Evolutionary conservation across 2,113 vertebrate genomes (phyloP).

Genomic region (Rhinogobius similis): DNA sequence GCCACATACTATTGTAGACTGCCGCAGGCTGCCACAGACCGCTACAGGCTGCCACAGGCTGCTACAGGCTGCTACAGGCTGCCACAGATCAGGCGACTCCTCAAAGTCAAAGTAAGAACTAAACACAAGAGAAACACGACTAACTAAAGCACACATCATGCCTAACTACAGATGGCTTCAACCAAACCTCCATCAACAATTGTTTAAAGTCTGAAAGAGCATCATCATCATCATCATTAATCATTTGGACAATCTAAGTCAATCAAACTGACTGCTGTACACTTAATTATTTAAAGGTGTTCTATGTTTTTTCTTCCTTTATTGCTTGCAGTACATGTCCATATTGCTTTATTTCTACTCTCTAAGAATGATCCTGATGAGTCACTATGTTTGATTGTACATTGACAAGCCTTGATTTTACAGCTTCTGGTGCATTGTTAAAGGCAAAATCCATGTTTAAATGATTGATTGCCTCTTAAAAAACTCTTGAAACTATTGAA

Average conservation of each 20-base stretch:
- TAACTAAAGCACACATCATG: conserved; percentile 43
- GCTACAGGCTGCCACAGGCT: too few relatives aligned
- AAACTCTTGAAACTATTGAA: too few relatives aligned
- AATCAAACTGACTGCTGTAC: background rate
- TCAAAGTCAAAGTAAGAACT: conserved; percentile 11
- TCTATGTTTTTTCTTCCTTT: background rate
- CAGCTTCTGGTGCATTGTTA: background rate
- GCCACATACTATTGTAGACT: too few relatives aligned
- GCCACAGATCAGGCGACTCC: background rate
- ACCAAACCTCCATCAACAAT: conserved; percentile 2
- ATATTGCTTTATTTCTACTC: background rate
- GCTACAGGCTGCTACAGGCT: too few relatives aligned
- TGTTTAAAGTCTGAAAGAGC: background rate
- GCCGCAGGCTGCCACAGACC: too few relatives aligned
- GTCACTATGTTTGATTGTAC: background rate
- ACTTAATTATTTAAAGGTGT: too few relatives aligned
- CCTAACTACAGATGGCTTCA: conserved; percentile 45
- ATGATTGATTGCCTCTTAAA: too few relatives aligned
- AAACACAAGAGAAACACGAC: conserved; percentile 22
- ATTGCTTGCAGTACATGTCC: background rate
- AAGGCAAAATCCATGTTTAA: too few relatives aligned
- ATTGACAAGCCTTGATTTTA: background rate
- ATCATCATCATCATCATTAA: too few relatives aligned
- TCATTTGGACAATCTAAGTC: background rate
- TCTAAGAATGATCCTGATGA: background rate